Percentiles rank a stretch among this genome's conserved stretches.
phyloP scores from a whole-genome alignment of 1,140 invertebrate genomes.

The Rhopalosiphum maidis region DNA sequence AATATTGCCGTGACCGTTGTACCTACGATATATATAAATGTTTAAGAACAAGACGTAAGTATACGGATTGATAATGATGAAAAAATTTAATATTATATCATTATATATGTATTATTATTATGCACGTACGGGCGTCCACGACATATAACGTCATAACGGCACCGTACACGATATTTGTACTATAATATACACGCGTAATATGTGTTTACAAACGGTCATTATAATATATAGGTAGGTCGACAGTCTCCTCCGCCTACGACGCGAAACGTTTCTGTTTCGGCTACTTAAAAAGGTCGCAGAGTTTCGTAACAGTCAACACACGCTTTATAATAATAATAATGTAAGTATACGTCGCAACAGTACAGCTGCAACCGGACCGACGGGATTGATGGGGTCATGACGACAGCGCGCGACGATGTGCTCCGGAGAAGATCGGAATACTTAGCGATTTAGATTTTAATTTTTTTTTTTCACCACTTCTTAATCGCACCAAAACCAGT shows the following conservation, averaged over 20 bases:
- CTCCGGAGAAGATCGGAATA: no score
- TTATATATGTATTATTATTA: neutral
- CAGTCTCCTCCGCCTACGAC: no score
- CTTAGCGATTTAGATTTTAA: no score
- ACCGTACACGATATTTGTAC: neutral
- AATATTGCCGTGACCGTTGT: neutral
- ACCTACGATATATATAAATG: neutral
- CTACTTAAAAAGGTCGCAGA: neutral
- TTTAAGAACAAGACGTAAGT: neutral
- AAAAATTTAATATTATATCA: neutral
- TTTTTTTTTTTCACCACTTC: no score
- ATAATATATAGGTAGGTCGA: neutral
- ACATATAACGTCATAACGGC: neutral
- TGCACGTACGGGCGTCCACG: neutral
- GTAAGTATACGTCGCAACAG: no score
- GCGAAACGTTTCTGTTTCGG: neutral
- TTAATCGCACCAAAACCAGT: neutral
- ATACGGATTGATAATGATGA: neutral
- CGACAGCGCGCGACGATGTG: no score
- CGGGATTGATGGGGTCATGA: no score
- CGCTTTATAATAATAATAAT: no score
- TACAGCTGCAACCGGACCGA: no score
- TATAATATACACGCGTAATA: neutral
- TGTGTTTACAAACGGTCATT: neutral
- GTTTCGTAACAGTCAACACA: neutral